phyloP scores from a whole-genome alignment of 2,888 invertebrate genomes.

The Halictus ligatus region DNA sequence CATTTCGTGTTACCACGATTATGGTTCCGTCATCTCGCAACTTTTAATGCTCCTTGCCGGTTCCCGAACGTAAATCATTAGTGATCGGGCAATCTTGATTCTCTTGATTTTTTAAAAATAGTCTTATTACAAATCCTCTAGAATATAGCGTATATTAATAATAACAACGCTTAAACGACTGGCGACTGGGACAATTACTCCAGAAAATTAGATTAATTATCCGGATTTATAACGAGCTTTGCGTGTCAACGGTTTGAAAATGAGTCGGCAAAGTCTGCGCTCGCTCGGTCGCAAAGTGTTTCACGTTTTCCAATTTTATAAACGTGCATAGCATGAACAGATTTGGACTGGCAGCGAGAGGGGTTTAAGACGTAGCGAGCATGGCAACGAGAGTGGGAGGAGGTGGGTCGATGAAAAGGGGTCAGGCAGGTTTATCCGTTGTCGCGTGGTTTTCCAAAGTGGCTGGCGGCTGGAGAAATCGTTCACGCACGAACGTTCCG shows the following conservation, averaged over 20 bases:
- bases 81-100: too few relatives aligned
- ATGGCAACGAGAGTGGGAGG: background rate
- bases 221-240: background rate
- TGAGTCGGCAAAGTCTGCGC: background rate
- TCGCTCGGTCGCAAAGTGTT: background rate
- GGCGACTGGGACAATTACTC: too few relatives aligned
- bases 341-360: background rate
- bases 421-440: conserved; percentile 21
- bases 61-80: background rate
- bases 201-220: background rate
- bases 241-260: background rate
- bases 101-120: too few relatives aligned
- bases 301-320: background rate
- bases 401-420: conserved; percentile 14
- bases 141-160: too few relatives aligned
- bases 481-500: conserved; percentile 50
- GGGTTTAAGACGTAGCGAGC: background rate
- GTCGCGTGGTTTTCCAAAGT: conserved; percentile 22
- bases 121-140: too few relatives aligned
- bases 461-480: conserved; percentile 27
- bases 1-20: background rate
- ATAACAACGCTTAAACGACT: too few relatives aligned
- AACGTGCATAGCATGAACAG: background rate
- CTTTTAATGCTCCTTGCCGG: background rate
- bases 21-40: background rate